These are phyloP conservation scores for Tipula confusa DNA, from an alignment of 2,888 invertebrate species.

Conservation along the genomic window DNA sequence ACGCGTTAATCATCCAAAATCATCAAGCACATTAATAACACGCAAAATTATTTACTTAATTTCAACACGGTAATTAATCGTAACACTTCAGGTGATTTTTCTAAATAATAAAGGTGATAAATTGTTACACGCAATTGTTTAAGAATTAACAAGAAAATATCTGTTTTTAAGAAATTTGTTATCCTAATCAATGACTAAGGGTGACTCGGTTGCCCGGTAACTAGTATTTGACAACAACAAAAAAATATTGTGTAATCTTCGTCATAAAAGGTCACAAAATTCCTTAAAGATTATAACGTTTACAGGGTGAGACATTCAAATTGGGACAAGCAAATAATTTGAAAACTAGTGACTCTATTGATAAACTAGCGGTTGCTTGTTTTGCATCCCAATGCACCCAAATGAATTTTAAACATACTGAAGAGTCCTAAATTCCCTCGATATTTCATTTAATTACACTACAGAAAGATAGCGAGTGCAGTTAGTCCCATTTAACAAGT, in stretches of 20 bases:
- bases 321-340: too few relatives aligned
- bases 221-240: neutral
- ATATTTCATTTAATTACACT: too few relatives aligned
- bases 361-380: too few relatives aligned
- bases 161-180: neutral
- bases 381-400: too few relatives aligned
- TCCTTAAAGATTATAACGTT: neutral
- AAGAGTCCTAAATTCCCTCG: too few relatives aligned
- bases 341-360: too few relatives aligned
- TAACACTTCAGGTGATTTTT: neutral
- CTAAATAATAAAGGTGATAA: neutral
- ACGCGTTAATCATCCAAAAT: too few relatives aligned
- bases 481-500: too few relatives aligned
- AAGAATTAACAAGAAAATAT: neutral
- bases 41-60: neutral
- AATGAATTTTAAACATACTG: too few relatives aligned
- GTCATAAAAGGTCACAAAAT: neutral
- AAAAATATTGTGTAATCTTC: neutral
- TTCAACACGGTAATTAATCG: neutral
- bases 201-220: neutral
- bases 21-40: neutral
- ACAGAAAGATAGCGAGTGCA: too few relatives aligned
- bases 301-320: too few relatives aligned
- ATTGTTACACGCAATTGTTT: neutral
- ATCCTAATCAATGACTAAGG: neutral